Evolutionary conservation across 2,113 vertebrate genomes (phyloP), one percentile per base, ranked within the genome.

Genomic region (Alouatta palliata): DNA sequence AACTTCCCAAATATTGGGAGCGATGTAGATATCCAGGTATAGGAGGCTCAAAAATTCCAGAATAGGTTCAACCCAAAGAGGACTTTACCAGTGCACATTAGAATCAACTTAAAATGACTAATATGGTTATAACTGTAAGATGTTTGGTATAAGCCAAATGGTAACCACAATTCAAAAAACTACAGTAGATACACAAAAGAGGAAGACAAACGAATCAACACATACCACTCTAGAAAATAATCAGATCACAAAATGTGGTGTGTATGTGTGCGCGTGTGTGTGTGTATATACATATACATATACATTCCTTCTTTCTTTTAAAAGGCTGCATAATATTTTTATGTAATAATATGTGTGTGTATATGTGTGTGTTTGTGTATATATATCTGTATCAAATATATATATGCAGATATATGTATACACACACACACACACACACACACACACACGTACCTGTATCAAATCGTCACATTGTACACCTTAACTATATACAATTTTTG

Each of bases 401-500:
- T 64, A 30, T 64, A 64, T 64, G 16, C 52, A 52, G 52, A 27
- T 75, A 75, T 12, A 45, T 8, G 13, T 20, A 76, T 27, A 64
- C 13, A 37, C 0, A 43, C 7, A 45, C 1, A 52, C 14, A 64
- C 13, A 37, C 0, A 43, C 7, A 45, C 1, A 52, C 14, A 52
- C 49, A 52, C 52, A 52, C 52, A 52, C 16, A 52, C 5, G 45
- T 27, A 32, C 17, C 71, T 37, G 17, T 54, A 56, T 90, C 32
- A 76, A 76, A 64, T 66, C 21, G 32, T 77, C 23, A 61, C 8
- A 35, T 61, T 80, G 27, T 73, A 17, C 17, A 52, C 14, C 20
- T 81, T 87, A 81, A 56, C 32, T 80, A 30, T 71, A 61, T 37
- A 86, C 14, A 49, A 30, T 64, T 95, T 80, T 87, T 87, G 47